A percentile compares a stretch with the other conserved stretches of the same genome.
phyloP scores from a whole-genome alignment of 2,113 vertebrate genomes.

The Pseudorectes ferrugineus region DNA sequence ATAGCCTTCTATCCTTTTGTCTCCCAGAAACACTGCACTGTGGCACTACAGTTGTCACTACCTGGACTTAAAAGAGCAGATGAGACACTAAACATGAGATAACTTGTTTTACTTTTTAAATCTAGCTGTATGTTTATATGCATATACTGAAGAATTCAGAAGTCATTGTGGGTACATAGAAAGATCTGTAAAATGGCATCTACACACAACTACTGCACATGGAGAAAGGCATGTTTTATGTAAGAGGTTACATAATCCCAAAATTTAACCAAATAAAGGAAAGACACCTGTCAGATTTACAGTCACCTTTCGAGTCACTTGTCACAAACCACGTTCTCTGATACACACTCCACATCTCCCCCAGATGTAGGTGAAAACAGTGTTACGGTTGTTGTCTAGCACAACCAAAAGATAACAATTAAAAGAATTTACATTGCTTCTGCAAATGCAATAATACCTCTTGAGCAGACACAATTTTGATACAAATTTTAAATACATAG shows the following conservation, averaged over 20 bases:
- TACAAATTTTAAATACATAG: background rate
- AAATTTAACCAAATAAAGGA: background rate
- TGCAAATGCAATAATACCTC: background rate
- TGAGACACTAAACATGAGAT: background rate
- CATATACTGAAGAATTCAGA: background rate
- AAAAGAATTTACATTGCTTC: background rate
- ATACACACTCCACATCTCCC: background rate
- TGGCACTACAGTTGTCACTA: background rate
- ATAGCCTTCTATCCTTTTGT: background rate
- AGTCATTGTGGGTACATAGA: rapidly evolving
- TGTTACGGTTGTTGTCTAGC: background rate
- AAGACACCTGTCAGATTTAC: background rate
- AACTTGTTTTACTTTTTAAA: background rate
- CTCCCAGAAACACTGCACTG: background rate
- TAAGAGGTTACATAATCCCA: background rate
- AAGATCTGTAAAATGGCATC: background rate
- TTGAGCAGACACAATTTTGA: background rate
- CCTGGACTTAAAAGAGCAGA: background rate
- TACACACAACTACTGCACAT: background rate
- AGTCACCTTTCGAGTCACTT: background rate
- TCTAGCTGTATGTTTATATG: background rate
- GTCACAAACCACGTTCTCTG: background rate
- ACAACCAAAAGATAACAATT: background rate
- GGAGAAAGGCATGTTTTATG: background rate
- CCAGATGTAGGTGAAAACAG: background rate